Percentiles rank a stretch among this genome's conserved stretches.
Conservation (phyloP, 2,113 vertebrate species). For the Meriones unguiculatus region DNA sequence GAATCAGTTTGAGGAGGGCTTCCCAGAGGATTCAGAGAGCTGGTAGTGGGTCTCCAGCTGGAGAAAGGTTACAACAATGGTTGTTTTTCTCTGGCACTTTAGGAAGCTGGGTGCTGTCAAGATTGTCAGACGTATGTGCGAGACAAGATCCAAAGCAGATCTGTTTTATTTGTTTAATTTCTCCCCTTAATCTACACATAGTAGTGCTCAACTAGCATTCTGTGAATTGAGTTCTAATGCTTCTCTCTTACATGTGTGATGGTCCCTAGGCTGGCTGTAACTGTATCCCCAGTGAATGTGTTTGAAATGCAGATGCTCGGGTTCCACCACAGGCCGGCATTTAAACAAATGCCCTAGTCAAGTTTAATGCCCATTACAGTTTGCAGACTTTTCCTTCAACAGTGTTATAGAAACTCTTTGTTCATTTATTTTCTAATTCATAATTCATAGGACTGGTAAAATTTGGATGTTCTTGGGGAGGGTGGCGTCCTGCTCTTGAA, state of each 20-base stretch:
- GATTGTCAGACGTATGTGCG: neutral
- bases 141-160: constrained; percentile 67
- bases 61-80: neutral
- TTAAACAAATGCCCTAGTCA: neutral
- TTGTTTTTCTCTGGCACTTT: constrained; percentile 26
- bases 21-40: neutral
- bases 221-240: neutral
- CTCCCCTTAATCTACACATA: constrained; percentile 18
- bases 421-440: constrained; percentile 13
- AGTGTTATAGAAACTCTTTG: neutral
- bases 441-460: neutral
- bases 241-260: neutral
- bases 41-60: neutral
- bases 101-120: constrained; percentile 64
- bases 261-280: neutral
- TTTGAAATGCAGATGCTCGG: constrained; percentile 8
- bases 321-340: neutral
- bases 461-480: neutral
- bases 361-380: neutral
- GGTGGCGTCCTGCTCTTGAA: neutral
- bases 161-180: constrained; percentile 1
- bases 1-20: neutral
- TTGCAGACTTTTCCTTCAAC: neutral
- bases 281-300: neutral
- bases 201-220: constrained; percentile 14